A percentile compares a stretch with the other conserved stretches of the same genome.
phyloP scores from a whole-genome alignment of 2,888 invertebrate species.

The Clepsis dumicolana region DNA sequence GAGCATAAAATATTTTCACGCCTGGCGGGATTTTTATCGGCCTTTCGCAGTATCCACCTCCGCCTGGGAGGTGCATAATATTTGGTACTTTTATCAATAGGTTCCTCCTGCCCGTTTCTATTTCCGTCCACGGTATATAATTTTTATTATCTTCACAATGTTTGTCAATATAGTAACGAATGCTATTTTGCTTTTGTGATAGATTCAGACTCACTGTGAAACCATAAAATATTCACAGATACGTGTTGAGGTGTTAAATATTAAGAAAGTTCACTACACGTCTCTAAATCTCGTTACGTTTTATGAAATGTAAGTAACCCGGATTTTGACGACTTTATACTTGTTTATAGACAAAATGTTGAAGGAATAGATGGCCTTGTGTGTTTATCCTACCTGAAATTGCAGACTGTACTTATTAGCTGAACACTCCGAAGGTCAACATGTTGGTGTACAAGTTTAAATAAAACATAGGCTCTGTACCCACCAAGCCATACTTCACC shows the following conservation, averaged over 20 bases:
- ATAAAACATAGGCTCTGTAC: neutral
- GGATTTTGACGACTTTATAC: too few relatives aligned
- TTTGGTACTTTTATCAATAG: constrained; percentile 19
- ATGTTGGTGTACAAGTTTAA: constrained; percentile 8
- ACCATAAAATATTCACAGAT: too few relatives aligned
- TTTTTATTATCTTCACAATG: neutral
- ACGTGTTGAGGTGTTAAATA: too few relatives aligned
- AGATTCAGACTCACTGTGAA: neutral
- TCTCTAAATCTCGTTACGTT: too few relatives aligned
- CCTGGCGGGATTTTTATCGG: constrained; percentile 29
- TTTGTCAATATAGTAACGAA: neutral
- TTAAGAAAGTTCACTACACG: too few relatives aligned
- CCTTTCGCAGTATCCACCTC: constrained; percentile 8
- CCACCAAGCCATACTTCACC: too few relatives aligned
- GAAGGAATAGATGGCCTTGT: neutral
- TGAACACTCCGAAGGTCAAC: constrained; percentile 5
- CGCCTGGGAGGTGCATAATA: constrained; percentile 13
- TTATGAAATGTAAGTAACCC: too few relatives aligned
- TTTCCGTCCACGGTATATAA: constrained; percentile 1
- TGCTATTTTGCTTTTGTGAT: neutral
- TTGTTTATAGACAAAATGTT: constrained; percentile 1
- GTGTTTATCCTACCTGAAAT: constrained; percentile 2
- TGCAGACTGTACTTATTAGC: constrained; percentile 18
- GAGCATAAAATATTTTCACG: constrained; percentile 31
- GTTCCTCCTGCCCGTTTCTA: neutral